These are phyloP conservation scores for Limnephilus auricula DNA, from an alignment of 2,888 invertebrate genomes.

Conservation along the genomic window DNA sequence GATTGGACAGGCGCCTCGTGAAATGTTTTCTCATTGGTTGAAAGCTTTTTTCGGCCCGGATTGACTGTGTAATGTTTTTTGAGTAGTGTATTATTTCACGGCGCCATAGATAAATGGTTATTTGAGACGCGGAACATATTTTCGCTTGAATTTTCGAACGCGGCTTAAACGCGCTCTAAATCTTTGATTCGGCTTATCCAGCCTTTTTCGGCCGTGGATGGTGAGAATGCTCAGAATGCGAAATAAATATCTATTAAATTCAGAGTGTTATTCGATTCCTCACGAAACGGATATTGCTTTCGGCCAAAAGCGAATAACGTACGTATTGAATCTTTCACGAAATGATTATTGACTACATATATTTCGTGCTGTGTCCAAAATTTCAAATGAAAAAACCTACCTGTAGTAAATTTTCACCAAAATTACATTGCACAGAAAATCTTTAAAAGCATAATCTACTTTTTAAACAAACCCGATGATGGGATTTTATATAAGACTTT, in stretches of 20 bases:
- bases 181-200: neutral
- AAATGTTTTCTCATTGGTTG: slow-evolving; percentile 56
- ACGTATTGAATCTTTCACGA: neutral
- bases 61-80: slow-evolving; percentile 50
- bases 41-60: slow-evolving; percentile 50
- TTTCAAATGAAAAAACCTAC: neutral
- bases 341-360: neutral
- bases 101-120: slow-evolving; percentile 51
- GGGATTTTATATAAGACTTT: too few relatives aligned
- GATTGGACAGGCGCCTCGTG: slow-evolving; percentile 58
- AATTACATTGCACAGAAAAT: too few relatives aligned
- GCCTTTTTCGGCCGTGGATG: neutral
- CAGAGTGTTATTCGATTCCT: neutral
- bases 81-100: slow-evolving; percentile 54
- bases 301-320: neutral
- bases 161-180: slow-evolving; percentile 18
- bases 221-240: neutral
- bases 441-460: too few relatives aligned
- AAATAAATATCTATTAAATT: neutral
- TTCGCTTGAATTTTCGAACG: slow-evolving; percentile 30
- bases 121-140: slow-evolving; percentile 38
- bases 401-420: too few relatives aligned
- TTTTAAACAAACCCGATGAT: too few relatives aligned
- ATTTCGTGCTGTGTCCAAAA: neutral
- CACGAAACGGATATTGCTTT: neutral